Evolutionary conservation across 2,113 vertebrate genomes (phyloP), one percentile per base, ranked within the genome.

Genomic region (Formicarius rufipectus): DNA sequence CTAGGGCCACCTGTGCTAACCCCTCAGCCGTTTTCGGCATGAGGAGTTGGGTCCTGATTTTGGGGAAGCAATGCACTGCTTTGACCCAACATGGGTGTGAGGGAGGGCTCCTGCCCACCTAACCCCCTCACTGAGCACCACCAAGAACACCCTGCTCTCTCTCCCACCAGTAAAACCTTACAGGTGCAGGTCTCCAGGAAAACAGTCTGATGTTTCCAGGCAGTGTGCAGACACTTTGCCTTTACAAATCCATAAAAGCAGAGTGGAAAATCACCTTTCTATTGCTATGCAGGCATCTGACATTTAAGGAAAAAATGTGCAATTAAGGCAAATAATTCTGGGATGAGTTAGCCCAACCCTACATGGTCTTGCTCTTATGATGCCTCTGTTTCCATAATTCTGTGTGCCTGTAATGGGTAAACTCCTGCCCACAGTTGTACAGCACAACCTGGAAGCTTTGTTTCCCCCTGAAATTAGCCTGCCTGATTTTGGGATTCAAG

Each of bases 331-430:
- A 56, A 59, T 39, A 31, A 68, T 69, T 58, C 30, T 3, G 2
- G 4, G 30, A 21, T 42, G n/a, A 9, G 3, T 64, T 80, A 60
- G 28, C n/a, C 67, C 40, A 56, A 42, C 40, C 18, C 47, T 40
- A 50, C 10, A 2, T 3, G 3, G 25, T 66, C 35, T 12, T 49
- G 13, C 39, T 77, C 24, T 82, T 87, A 33, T 2, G 1, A 19
- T 64, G 22, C 16, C 45, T 72, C 25, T 2, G 0, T 37, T 72
- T 59, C 67, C 20, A 6, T 28, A 16, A 47, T 19, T 20, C 31
- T 14, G 0, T 39, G 30, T 10, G 9, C 21, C 12, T 5, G 0
- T 39, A 6, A 0, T 56, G 35, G 33, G 16, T 18, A 68, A 74
- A 71, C 2, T 20, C 7, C 17, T 71, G n/a, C 33, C 42, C 0